Conservation (phyloP, 2,888 invertebrate genomes). For the Allygus modestus region DNA sequence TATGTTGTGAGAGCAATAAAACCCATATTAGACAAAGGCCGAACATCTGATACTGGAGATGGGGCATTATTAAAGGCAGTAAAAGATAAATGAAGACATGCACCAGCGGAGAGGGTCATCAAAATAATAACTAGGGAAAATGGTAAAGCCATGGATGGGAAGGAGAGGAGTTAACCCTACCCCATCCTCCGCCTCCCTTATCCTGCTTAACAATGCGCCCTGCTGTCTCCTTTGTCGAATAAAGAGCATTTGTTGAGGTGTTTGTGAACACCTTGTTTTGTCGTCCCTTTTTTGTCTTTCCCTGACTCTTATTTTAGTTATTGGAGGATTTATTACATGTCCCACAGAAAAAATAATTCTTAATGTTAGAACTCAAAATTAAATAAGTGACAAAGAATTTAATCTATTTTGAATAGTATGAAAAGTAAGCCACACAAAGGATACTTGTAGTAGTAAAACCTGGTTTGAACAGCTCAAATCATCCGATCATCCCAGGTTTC, state of each 20-base stretch:
- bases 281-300: slow-evolving; percentile 6
- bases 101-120: slow-evolving; percentile 33
- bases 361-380: too few species aligned
- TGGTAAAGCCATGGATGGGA: neutral
- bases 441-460: too few species aligned
- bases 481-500: too few species aligned
- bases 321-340: neutral
- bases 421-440: too few species aligned
- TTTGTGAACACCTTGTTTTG: slow-evolving; percentile 42
- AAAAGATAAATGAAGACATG: slow-evolving; percentile 51
- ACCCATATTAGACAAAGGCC: slow-evolving; percentile 41
- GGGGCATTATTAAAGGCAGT: slow-evolving; percentile 45
- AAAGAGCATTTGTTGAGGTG: slow-evolving; percentile 42
- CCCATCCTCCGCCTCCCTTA: neutral
- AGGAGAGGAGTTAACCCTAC: slow-evolving; percentile 1
- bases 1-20: neutral
- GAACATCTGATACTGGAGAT: slow-evolving; percentile 54
- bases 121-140: slow-evolving; percentile 37
- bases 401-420: too few species aligned
- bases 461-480: too few species aligned
- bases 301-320: neutral
- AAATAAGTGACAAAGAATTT: too few species aligned
- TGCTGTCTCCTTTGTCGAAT: slow-evolving; percentile 26
- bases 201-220: slow-evolving; percentile 40
- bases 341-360: neutral